phyloP scores from a whole-genome alignment of 64 coral and sea anemone genomes.

The Stichodactyla mertensii region DNA sequence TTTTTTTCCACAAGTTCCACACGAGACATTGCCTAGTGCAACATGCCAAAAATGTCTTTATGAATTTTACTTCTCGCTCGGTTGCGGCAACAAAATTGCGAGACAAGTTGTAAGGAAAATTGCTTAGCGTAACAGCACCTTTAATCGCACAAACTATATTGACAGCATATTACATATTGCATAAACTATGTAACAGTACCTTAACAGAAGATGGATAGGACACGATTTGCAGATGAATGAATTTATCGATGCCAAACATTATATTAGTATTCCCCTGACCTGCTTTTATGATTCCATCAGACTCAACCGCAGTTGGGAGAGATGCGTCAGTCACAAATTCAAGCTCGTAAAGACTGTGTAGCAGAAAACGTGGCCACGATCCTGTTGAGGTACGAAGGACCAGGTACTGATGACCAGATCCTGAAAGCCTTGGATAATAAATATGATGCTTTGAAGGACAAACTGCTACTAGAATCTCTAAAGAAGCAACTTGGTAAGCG shows the following conservation, averaged over 20 bases:
- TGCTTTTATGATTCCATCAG: constrained; percentile 16
- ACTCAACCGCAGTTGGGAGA: constrained; percentile 52
- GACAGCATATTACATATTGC: no score
- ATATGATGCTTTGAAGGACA: constrained; percentile 93
- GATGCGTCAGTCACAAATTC: constrained; percentile 52
- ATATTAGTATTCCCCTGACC: not conserved
- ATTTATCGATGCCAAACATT: not conserved
- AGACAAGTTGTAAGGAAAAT: no score
- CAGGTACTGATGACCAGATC: constrained; percentile 77
- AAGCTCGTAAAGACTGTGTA: constrained; percentile 47
- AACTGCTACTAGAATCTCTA: constrained; percentile 81
- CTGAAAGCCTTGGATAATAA: constrained; percentile 83
- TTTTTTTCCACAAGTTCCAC: no score
- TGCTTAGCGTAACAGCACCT: no score
- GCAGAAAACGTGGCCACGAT: constrained; percentile 83
- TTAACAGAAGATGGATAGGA: no score
- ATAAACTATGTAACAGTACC: no score
- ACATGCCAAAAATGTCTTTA: no score
- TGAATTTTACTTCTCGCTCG: no score
- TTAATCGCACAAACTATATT: no score
- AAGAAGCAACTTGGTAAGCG: constrained; percentile 84
- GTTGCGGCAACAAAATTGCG: no score
- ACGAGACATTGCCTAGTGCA: no score
- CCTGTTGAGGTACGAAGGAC: constrained; percentile 78
- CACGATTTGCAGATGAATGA: no score